These are phyloP conservation scores for Leptodactylus fuscus DNA, from an alignment of 2,113 vertebrate species.

Conservation along the genomic window DNA sequence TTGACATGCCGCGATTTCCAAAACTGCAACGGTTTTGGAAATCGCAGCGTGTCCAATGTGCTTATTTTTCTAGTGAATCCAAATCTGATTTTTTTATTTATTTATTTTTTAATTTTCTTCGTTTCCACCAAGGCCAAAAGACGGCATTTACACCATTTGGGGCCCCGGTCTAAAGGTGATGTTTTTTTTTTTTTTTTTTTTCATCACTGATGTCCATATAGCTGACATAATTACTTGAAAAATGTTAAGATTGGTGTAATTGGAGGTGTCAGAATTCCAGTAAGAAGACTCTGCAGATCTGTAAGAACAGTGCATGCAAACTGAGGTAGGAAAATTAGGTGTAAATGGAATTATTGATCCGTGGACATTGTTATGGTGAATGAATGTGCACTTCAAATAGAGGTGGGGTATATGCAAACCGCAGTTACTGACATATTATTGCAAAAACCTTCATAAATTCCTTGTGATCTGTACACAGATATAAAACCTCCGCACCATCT, in stretches of 20 bases:
- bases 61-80: too few relatives aligned
- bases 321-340: background rate
- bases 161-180: too few relatives aligned
- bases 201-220: too few relatives aligned
- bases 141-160: too few relatives aligned
- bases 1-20: too few relatives aligned
- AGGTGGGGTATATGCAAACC: background rate
- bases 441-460: background rate
- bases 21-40: too few relatives aligned
- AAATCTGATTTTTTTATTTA: too few relatives aligned
- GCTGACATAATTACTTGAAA: background rate
- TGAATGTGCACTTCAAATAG: background rate
- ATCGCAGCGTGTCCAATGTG: too few relatives aligned
- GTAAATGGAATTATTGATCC: background rate
- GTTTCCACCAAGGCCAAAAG: too few relatives aligned
- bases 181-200: too few relatives aligned
- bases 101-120: too few relatives aligned
- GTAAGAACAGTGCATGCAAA: background rate
- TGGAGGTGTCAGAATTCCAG: background rate
- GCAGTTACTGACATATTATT: background rate
- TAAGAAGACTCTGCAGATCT: background rate
- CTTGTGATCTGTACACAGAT: background rate
- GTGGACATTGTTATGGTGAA: background rate
- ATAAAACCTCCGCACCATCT: background rate
- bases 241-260: background rate